These are phyloP conservation scores for Zapornia atra DNA, from an alignment of 2,113 vertebrate species.

Conservation along the genomic window DNA sequence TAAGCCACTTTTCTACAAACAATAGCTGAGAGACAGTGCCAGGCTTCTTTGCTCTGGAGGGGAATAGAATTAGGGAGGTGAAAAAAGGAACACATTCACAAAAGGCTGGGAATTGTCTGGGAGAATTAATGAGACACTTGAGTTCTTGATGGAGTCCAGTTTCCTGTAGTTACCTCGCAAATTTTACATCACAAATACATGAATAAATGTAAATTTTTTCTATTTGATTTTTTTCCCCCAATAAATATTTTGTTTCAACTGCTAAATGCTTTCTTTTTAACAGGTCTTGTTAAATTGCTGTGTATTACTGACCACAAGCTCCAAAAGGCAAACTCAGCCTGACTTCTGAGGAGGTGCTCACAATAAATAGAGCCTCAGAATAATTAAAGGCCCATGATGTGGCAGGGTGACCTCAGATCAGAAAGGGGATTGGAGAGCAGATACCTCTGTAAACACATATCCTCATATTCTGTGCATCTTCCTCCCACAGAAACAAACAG, in stretches of 20 bases:
- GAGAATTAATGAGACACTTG: background rate
- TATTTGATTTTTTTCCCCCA: background rate
- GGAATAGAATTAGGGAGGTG: slow-evolving; percentile 27
- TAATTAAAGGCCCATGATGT: background rate
- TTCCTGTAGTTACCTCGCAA: background rate
- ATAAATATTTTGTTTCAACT: background rate
- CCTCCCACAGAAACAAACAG: background rate
- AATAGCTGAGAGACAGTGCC: slow-evolving; percentile 53
- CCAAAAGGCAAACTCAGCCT: background rate
- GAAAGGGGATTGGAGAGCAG: background rate
- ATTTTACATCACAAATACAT: background rate
- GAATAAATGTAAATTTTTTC: background rate
- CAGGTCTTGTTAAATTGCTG: background rate
- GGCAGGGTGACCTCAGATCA: background rate
- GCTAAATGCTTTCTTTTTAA: background rate
- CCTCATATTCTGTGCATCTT: background rate
- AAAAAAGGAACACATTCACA: slow-evolving; percentile 3
- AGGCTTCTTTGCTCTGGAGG: slow-evolving; percentile 29
- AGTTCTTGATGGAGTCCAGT: background rate
- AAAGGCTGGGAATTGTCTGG: slow-evolving; percentile 18
- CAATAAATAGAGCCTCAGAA: background rate
- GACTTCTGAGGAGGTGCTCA: background rate
- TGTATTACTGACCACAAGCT: background rate
- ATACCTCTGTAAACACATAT: background rate
- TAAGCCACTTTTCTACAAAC: slow-evolving; percentile 57